These are phyloP conservation scores for Cybosia mesomella DNA, from an alignment of 2,888 invertebrate species.

Conservation along the genomic window DNA sequence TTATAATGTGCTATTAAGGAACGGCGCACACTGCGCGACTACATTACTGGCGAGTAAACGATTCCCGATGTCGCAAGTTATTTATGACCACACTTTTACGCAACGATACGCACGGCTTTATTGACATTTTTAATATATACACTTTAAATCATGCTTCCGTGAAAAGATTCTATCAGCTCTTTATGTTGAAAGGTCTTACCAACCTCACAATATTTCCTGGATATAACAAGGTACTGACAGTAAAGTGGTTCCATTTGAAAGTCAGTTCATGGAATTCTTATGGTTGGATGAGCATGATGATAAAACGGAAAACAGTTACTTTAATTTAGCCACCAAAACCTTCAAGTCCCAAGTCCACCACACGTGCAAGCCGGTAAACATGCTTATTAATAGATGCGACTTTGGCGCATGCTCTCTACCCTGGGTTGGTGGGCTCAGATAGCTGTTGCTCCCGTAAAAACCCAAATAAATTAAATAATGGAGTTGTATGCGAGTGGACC, in stretches of 20 bases:
- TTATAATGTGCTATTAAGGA: constrained; percentile 72
- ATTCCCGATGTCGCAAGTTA: constrained; percentile 57
- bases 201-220: background rate
- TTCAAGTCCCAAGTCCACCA: too few relatives aligned
- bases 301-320: background rate
- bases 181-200: background rate
- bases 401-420: too few relatives aligned
- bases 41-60: constrained; percentile 58
- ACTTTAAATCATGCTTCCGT: constrained; percentile 26
- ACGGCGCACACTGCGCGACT: constrained; percentile 63
- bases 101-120: constrained; percentile 57
- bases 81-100: constrained; percentile 68
- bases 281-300: background rate
- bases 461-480: background rate
- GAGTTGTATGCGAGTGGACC: too few relatives aligned
- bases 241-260: background rate
- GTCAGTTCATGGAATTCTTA: background rate
- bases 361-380: too few relatives aligned
- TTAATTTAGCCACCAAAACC: background rate
- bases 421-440: too few relatives aligned
- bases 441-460: background rate
- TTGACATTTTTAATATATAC: constrained; percentile 34
- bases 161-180: background rate
- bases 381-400: too few relatives aligned
- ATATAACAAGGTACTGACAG: background rate